Conservation (phyloP, 2,113 vertebrate genomes). For the Eurypyga helias region DNA sequence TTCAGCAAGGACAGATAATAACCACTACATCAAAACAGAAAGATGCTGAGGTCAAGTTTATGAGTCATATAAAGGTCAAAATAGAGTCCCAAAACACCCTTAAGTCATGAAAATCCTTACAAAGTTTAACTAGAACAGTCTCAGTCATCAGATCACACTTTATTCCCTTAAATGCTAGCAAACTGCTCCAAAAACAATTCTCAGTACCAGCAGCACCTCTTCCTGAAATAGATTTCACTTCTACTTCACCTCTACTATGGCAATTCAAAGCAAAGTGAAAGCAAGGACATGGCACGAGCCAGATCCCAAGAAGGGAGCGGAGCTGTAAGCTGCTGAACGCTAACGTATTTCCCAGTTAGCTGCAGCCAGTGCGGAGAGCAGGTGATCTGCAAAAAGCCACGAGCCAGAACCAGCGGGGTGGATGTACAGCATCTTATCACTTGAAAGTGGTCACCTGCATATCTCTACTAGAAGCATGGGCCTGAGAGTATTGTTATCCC, state of each 20-base stretch:
- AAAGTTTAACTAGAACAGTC: not conserved
- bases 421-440: not conserved
- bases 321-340: constrained; percentile 8
- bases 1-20: not conserved
- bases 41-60: not conserved
- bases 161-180: not conserved
- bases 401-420: not conserved
- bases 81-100: not conserved
- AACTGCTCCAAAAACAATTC: constrained; percentile 1
- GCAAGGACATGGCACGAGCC: not conserved
- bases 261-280: constrained; percentile 27
- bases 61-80: not conserved
- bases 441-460: not conserved
- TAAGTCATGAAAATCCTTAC: not conserved
- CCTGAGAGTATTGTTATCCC: not conserved
- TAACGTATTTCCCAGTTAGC: constrained; percentile 21
- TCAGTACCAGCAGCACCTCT: not conserved
- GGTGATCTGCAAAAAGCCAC: not conserved
- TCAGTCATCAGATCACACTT: not conserved
- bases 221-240: not conserved
- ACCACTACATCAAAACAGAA: not conserved
- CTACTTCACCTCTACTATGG: constrained; percentile 4
- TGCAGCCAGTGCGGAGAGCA: not conserved
- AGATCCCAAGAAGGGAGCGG: not conserved
- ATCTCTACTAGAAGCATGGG: not conserved